These are phyloP conservation scores for Hirtodrosophila trivittata DNA, from an alignment of 2,888 invertebrate genomes.

Conservation along the genomic window DNA sequence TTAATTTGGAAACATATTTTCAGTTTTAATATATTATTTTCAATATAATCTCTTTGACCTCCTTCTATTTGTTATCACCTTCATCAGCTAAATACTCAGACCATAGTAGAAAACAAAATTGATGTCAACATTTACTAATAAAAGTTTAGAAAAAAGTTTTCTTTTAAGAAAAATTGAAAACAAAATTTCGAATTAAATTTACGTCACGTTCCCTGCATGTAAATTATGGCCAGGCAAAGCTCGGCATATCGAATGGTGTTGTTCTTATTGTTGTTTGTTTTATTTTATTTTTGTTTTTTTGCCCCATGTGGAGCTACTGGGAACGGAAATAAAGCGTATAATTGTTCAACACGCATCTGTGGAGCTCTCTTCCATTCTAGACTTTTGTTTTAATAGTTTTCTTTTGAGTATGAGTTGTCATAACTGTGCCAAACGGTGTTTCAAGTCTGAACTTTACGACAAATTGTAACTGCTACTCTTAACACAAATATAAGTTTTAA, in stretches of 20 bases:
- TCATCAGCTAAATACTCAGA: constrained; percentile 28
- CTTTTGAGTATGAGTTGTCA: constrained; percentile 16
- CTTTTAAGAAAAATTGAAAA: constrained; percentile 13
- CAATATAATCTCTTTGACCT: constrained; percentile 12
- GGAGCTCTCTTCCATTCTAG: constrained; percentile 21
- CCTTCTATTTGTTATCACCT: constrained; percentile 34
- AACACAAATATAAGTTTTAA: too few relatives aligned
- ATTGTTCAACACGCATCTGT: constrained; percentile 59
- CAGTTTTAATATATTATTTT: not conserved
- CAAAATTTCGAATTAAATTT: constrained; percentile 59
- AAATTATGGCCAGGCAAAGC: constrained; percentile 49
- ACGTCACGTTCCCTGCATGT: constrained; percentile 65
- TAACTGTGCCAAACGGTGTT: constrained; percentile 40
- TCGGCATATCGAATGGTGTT: constrained; percentile 36
- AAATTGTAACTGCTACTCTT: too few relatives aligned
- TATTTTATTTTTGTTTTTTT: constrained; percentile 12
- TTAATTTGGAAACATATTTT: too few relatives aligned
- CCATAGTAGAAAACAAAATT: constrained; percentile 18
- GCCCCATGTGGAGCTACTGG: constrained; percentile 45
- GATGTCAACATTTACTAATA: constrained; percentile 24
- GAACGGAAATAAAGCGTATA: constrained; percentile 67
- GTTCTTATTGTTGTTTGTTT: constrained; percentile 14
- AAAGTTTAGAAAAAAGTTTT: constrained; percentile 14
- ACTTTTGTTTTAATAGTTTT: constrained; percentile 25
- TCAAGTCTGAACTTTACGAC: constrained; percentile 6